Percentiles rank a stretch among this genome's conserved stretches.
phyloP scores from a whole-genome alignment of 2,113 vertebrate species.

The Petroica traversi region DNA sequence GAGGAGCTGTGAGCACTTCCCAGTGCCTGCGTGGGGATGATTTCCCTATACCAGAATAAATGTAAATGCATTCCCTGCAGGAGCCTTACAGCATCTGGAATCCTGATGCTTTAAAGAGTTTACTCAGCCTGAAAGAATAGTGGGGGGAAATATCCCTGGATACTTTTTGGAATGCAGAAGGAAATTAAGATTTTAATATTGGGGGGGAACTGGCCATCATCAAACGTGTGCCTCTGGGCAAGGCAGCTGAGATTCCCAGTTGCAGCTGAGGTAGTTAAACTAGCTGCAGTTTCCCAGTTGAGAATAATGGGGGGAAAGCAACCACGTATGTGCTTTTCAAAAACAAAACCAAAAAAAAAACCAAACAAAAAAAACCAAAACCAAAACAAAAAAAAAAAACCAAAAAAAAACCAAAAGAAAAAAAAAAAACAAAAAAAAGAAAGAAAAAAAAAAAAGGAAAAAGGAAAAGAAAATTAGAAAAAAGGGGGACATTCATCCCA shows the following conservation, averaged over 20 bases:
- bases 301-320: neutral
- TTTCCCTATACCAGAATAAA: neutral
- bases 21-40: fast-evolving
- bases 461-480: neutral
- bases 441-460: neutral
- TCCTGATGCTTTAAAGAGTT: constrained; percentile 33
- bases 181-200: constrained; percentile 38
- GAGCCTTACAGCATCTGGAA: constrained; percentile 15
- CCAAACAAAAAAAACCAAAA: too few species aligned
- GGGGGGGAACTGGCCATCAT: neutral
- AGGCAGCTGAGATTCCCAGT: neutral
- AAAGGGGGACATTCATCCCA: fast-evolving
- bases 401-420: too few species aligned
- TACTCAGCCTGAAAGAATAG: constrained; percentile 45
- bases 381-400: too few species aligned
- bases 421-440: too few species aligned
- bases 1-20: fast-evolving
- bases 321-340: fast-evolving
- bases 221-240: fast-evolving
- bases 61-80: neutral
- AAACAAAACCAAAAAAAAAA: too few species aligned
- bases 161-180: constrained; percentile 30
- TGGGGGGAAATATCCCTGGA: neutral
- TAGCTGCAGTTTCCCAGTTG: neutral
- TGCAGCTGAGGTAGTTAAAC: neutral